phyloP scores from a whole-genome alignment of 1,140 invertebrate genomes.

The Pseudomyrmex concolor region DNA sequence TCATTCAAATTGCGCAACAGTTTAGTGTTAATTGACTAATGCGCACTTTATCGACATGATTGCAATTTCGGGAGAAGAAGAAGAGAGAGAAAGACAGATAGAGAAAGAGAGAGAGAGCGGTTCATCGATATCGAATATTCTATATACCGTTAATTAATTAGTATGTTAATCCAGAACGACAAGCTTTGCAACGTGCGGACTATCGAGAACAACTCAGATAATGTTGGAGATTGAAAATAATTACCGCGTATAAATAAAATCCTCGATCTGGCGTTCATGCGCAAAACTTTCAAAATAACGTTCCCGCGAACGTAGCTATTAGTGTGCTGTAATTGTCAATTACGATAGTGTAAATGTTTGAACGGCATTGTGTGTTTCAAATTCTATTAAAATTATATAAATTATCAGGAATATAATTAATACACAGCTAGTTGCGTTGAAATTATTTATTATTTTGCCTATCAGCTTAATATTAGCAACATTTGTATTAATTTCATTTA shows the following conservation, averaged over 20 bases:
- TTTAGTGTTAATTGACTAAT: slow-evolving; percentile 40
- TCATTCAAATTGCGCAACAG: background rate
- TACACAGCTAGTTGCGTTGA: background rate
- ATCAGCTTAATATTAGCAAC: background rate
- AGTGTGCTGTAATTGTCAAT: slow-evolving; percentile 14
- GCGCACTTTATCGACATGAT: slow-evolving; percentile 30
- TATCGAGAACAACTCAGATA: background rate
- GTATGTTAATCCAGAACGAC: slow-evolving; percentile 34
- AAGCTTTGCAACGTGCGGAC: background rate
- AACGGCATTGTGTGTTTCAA: background rate
- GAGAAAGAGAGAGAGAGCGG: background rate
- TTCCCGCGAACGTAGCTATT: background rate
- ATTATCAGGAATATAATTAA: slow-evolving; percentile 37
- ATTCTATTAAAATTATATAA: slow-evolving; percentile 14
- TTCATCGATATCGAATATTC: slow-evolving; percentile 10
- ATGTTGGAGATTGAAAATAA: slow-evolving; percentile 4
- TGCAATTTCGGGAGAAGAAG: slow-evolving; percentile 1
- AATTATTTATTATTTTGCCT: slow-evolving; percentile 44
- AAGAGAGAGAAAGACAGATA: too few species aligned
- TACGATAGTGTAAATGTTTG: slow-evolving; percentile 1
- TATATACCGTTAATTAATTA: slow-evolving; percentile 33
- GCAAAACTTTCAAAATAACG: background rate
- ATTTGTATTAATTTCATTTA: slow-evolving; percentile 20
- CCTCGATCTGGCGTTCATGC: background rate
- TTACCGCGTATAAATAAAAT: slow-evolving; percentile 7